Evolutionary conservation across 1,140 invertebrate species (phyloP), one percentile per base, ranked within the genome.

Genomic region (Neoseiulus cucumeris): DNA sequence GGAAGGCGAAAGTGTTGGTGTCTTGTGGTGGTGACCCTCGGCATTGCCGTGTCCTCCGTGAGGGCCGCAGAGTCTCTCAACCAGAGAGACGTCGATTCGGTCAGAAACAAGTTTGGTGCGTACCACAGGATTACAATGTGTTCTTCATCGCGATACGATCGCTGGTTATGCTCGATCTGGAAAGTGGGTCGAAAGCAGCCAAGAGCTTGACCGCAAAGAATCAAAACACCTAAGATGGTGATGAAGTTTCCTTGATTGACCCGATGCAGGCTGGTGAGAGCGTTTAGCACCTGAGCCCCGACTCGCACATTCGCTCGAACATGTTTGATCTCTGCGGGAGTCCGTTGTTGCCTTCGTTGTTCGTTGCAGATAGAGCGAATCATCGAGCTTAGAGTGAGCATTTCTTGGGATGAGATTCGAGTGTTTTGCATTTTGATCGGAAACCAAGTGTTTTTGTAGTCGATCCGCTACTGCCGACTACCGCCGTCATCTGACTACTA

Each of bases 31-130:
- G 33, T 39, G 33, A 39, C 9, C 4, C 4, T 39, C 4, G 4
- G 33, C 9, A 9, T 39, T 9, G 4, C 33, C 4, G 4, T 39
- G 4, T 9, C 4, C 33, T 39, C 22, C 25, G 22, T 33, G 51
- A 20, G 14, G 22, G 4, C 51, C 14, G 51, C 25, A 20, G 51
- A 59, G 25, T 17, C 14, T 17, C 22, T 59, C 14, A 25, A 17
- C 9, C 51, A 59, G 33, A 25, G 51, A 33, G 51, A 59, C 33
- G 22, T 59, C 51, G 51, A 59, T 25, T n/a, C 51, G 14, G 22
- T 59, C 51, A n/a, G 51, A 33, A 59, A 59, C 33, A 59, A 59
- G 51, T 59, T 59, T 25, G 51, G 51, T 59, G 51, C 51, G 51
- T 59, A 17, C 4, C 25, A 12, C 28, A 47, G 45, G 33, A 39